A percentile compares a stretch with the other conserved stretches of the same genome.
Conservation (phyloP, 2,113 vertebrate genomes). For the Mormyrus iriodes region DNA sequence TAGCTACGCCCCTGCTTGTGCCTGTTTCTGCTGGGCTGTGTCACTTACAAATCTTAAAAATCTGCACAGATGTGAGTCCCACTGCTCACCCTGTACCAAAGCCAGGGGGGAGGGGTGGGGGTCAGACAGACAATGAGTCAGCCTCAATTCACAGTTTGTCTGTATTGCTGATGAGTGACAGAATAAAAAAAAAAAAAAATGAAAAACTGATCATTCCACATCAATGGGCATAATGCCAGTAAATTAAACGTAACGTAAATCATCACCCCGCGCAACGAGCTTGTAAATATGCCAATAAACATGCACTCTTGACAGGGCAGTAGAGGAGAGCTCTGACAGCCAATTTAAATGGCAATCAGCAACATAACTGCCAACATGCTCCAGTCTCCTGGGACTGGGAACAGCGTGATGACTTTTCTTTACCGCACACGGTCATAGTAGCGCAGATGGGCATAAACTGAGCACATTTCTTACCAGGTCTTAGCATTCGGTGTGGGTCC, state of each 20-base stretch:
- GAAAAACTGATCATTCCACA: slow-evolving; percentile 24
- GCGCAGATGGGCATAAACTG: background rate
- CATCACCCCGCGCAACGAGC: slow-evolving; percentile 35
- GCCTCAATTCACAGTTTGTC: background rate
- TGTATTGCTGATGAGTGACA: slow-evolving; percentile 9
- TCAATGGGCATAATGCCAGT: slow-evolving; percentile 19
- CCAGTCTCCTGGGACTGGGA: background rate
- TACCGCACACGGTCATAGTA: background rate
- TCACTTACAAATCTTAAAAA: background rate
- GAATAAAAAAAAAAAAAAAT: background rate
- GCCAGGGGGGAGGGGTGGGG: background rate
- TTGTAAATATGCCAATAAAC: slow-evolving; percentile 26
- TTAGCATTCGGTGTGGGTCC: background rate
- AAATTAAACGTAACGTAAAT: slow-evolving; percentile 28
- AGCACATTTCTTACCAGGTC: background rate
- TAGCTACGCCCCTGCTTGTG: background rate
- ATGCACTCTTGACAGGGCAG: background rate
- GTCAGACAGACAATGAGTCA: background rate
- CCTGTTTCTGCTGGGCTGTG: background rate
- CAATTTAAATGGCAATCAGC: slow-evolving; percentile 13
- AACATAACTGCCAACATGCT: background rate
- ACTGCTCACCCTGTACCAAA: background rate
- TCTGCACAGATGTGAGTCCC: background rate
- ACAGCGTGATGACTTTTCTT: slow-evolving; percentile 15
- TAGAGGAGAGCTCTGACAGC: background rate